Evolutionary conservation across 2,113 vertebrate genomes (phyloP), one percentile per base, ranked within the genome.

Genomic region (Oreotrochilus melanogaster): DNA sequence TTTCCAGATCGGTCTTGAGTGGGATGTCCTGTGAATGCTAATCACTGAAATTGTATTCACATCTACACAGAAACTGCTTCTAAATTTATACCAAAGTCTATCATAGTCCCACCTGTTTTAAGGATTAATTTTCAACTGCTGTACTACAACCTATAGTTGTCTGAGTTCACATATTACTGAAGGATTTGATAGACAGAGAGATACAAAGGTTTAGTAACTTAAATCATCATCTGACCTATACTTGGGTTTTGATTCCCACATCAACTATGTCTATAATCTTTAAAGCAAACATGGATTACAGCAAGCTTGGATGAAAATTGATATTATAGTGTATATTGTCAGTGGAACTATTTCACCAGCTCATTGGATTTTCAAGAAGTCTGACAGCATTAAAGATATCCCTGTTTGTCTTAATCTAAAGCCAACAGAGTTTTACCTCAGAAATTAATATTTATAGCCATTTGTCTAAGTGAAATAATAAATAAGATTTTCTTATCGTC

Each of bases 281-380:
- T 79, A 96, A 92, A 94, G 79, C 91, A 97, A 96, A 96, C 70
- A 97, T 37, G 76, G 89, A 95, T 93, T 97, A 91, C 31, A 72
- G 27, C 31, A 88, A 93, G 57, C 67, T 87, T 76, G 57, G 94
- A 84, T 82, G 62, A 95, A 97, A 96, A 94, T 89, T 93, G 78
- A 87, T 95, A 91, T 82, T 92, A 43, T 62, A 65, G 35, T 51
- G 31, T 86, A 71, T 82, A 76, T 92, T 83, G 62, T 85, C 88
- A 86, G 62, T 51, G 39, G 72, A 97, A 92, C 27, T 86, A 75
- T 92, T 92, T 91, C 65, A 89, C 39, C 69, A 88, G 78, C 65
- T 86, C 65, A 71, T 48, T 93, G 73, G 65, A 90, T 94, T 94
- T 91, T 92, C 86, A 90, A 78, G 78, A 88, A 72, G 35, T 73